Percentiles rank a stretch among this genome's conserved stretches.
These are phyloP conservation scores for Lasioglossum albipes DNA, from an alignment of 1,140 invertebrate species.

Conservation along the genomic window DNA sequence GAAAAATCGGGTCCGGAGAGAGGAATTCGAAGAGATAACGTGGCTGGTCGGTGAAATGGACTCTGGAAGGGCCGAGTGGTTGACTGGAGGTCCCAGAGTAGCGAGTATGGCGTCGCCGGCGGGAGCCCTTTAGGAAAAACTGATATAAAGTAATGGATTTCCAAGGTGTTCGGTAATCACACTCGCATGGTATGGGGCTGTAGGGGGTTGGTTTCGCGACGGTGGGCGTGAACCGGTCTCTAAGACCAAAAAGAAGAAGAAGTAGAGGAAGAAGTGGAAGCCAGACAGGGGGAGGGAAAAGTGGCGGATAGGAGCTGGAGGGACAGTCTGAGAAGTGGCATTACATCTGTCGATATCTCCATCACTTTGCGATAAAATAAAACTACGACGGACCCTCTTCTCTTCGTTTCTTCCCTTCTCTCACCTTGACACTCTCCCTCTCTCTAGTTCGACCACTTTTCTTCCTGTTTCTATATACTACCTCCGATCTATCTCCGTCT, in stretches of 20 bases:
- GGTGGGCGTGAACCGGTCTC: conserved; percentile 19
- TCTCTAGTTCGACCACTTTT: conserved; percentile 23
- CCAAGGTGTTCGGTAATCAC: conserved; percentile 66
- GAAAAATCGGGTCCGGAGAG: conserved; percentile 37
- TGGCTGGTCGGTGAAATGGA: conserved; percentile 32
- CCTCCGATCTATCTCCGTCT: too few relatives aligned
- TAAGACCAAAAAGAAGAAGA: conserved; percentile 2
- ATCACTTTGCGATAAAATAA: conserved; percentile 71
- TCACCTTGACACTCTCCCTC: conserved; percentile 15
- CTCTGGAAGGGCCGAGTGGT: conserved; percentile 15
- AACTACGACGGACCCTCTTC: conserved; percentile 48
- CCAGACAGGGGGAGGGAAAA: conserved; percentile 44
- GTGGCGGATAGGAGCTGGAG: conserved; percentile 43
- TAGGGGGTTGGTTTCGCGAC: conserved; percentile 29
- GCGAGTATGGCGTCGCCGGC: conserved; percentile 11
- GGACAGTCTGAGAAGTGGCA: conserved; percentile 64
- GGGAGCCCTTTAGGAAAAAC: conserved; percentile 61
- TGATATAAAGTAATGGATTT: conserved; percentile 69
- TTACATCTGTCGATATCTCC: conserved; percentile 74
- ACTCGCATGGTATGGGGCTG: conserved; percentile 16
- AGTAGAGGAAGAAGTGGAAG: not conserved
- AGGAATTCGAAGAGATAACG: conserved; percentile 52
- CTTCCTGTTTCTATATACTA: conserved; percentile 20
- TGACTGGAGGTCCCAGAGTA: conserved; percentile 29
- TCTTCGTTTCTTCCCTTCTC: not conserved